phyloP scores from a whole-genome alignment of 92 coral and sea anemone genomes.

The Phenganax stokvisi region DNA sequence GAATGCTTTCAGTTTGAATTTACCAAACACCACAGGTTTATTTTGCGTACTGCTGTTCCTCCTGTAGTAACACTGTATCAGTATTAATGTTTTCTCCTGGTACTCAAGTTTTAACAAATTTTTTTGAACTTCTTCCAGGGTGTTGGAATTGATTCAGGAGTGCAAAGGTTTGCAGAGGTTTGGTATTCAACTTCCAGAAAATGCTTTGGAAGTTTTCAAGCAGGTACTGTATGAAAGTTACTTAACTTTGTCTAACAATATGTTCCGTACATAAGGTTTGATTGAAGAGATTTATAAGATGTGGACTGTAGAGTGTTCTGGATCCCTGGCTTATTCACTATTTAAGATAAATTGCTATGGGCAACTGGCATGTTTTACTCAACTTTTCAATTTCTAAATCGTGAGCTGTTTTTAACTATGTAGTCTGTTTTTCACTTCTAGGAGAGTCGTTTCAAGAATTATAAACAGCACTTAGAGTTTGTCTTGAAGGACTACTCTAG shows the following conservation, averaged over 20 bases:
- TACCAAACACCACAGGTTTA: too few relatives aligned
- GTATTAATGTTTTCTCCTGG: too few relatives aligned
- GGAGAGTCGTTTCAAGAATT: conserved; percentile 90
- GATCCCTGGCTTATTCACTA: too few relatives aligned
- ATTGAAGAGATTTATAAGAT: too few relatives aligned
- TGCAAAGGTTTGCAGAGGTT: conserved; percentile 71
- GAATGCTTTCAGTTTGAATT: neutral
- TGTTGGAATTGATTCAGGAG: conserved; percentile 87
- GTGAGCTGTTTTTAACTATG: neutral
- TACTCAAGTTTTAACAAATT: too few relatives aligned
- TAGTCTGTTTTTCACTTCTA: conserved; percentile 5
- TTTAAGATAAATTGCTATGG: too few relatives aligned
- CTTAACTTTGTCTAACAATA: too few relatives aligned
- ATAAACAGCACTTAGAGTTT: conserved; percentile 87
- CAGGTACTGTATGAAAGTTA: conserved; percentile 50
- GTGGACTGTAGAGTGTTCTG: too few relatives aligned
- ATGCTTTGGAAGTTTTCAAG: conserved; percentile 72
- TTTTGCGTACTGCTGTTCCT: too few relatives aligned
- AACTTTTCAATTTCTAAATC: neutral
- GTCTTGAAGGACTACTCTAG: conserved; percentile 75
- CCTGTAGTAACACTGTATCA: too few relatives aligned
- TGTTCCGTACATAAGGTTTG: neutral
- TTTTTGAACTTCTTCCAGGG: conserved; percentile 40
- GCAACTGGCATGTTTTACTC: too few relatives aligned
- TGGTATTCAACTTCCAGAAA: conserved; percentile 81